Percentiles rank a stretch among this genome's conserved stretches.
These are phyloP conservation scores for Drosophila merina DNA, from an alignment of 2,888 invertebrate species.

Conservation along the genomic window DNA sequence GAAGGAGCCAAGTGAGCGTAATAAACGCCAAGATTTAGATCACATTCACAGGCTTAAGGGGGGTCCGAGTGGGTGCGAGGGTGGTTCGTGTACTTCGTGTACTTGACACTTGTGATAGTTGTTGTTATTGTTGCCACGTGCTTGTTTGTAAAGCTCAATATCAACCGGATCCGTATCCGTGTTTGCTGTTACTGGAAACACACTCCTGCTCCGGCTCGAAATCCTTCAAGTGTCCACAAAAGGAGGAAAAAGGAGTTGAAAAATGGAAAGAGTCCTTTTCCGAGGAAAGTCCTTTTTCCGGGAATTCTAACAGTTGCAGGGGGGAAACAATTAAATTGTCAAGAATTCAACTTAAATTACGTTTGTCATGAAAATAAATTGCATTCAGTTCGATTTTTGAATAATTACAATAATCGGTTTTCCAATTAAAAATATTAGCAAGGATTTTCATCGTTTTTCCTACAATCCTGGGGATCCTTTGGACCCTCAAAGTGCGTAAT, in stretches of 20 bases:
- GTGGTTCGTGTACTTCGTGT: not conserved
- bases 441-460: no score
- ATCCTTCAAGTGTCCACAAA: not conserved
- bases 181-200: slow-evolving; percentile 21
- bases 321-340: no score
- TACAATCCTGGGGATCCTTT: no score
- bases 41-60: slow-evolving; percentile 33
- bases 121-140: slow-evolving; percentile 45
- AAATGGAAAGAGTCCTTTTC: no score
- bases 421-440: no score
- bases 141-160: slow-evolving; percentile 43
- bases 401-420: no score
- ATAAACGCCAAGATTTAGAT: slow-evolving; percentile 69
- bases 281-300: no score
- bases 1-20: slow-evolving; percentile 65
- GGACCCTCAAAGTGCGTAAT: not conserved
- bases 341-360: no score
- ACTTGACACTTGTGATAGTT: slow-evolving; percentile 30
- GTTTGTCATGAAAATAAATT: no score
- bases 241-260: not conserved
- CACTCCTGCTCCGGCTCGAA: not conserved
- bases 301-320: no score
- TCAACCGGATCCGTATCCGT: slow-evolving; percentile 7
- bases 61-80: slow-evolving; percentile 5
- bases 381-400: no score